A percentile compares a stretch with the other conserved stretches of the same genome.
Evolutionary conservation across 1,140 invertebrate genomes (phyloP).

Genomic region (Coptotermes formosanus): DNA sequence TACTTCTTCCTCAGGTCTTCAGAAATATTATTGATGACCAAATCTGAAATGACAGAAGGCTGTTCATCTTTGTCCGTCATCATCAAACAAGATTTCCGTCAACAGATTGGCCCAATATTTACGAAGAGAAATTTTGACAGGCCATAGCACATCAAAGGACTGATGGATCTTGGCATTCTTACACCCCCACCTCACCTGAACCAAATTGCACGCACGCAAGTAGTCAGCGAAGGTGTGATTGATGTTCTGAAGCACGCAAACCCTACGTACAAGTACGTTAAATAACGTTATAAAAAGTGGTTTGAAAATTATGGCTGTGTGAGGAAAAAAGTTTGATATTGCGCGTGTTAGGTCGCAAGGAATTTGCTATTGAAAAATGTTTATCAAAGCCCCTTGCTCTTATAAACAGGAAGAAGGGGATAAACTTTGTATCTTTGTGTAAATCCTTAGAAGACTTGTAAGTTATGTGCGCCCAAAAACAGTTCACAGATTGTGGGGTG

Average conservation of each 20-base stretch:
- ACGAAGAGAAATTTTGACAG: conserved; percentile 12
- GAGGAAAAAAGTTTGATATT: no score
- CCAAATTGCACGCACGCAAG: background rate
- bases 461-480: no score
- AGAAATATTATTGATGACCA: conserved; percentile 30
- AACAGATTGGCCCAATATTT: conserved; percentile 29
- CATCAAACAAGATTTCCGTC: conserved; percentile 32
- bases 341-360: no score
- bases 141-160: background rate
- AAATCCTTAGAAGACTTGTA: no score
- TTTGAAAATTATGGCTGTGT: no score
- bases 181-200: background rate
- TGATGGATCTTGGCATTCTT: background rate
- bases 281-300: background rate
- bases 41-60: conserved; percentile 28
- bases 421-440: no score
- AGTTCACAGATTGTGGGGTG: no score
- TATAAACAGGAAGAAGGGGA: no score
- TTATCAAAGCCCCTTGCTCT: no score
- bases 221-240: background rate
- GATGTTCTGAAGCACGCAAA: background rate
- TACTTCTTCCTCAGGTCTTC: conserved; percentile 7
- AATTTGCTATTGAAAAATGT: no score
- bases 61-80: conserved; percentile 29
- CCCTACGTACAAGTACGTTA: background rate